Percentiles rank a stretch among this genome's conserved stretches.
These are phyloP conservation scores for Hirtodrosophila duncani DNA, from an alignment of 2,888 invertebrate species.

Conservation along the genomic window DNA sequence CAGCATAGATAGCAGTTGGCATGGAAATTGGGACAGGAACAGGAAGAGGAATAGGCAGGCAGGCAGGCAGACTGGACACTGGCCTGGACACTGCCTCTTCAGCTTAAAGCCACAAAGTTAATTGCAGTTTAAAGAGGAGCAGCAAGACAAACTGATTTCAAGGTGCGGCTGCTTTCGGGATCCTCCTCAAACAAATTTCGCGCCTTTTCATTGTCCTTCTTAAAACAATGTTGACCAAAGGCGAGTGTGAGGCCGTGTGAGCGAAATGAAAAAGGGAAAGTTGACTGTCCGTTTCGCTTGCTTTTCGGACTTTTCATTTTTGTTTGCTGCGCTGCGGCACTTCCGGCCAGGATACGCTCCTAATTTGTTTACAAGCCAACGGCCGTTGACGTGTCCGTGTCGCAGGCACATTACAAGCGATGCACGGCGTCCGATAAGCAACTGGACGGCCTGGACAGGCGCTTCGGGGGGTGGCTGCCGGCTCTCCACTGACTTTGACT, in stretches of 20 bases:
- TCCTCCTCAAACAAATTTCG: constrained; percentile 66
- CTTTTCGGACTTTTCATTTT: constrained; percentile 18
- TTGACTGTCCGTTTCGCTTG: constrained; percentile 30
- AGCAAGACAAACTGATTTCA: constrained; percentile 53
- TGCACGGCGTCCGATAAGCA: constrained; percentile 59
- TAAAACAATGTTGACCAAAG: constrained; percentile 31
- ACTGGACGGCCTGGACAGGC: constrained; percentile 34
- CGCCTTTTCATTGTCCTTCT: constrained; percentile 69
- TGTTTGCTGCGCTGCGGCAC: constrained; percentile 36
- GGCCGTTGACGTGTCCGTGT: constrained; percentile 50
- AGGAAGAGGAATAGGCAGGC: background rate
- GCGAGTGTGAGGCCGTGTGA: background rate
- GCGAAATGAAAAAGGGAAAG: constrained; percentile 45
- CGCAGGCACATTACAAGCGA: constrained; percentile 67
- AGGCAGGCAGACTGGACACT: background rate
- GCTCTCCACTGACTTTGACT: constrained; percentile 11
- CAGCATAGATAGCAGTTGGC: too few species aligned
- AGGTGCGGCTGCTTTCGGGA: constrained; percentile 47
- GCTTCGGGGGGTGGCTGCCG: constrained; percentile 1
- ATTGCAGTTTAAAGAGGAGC: constrained; percentile 64
- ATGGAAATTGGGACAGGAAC: background rate
- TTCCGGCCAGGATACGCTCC: constrained; percentile 70
- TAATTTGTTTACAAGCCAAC: constrained; percentile 64
- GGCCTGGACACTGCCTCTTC: background rate
- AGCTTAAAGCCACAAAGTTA: constrained; percentile 49